Base-by-base conservation (phyloP, 2,888 invertebrate genomes). In the Heteromyza rotundicornis region DNA sequence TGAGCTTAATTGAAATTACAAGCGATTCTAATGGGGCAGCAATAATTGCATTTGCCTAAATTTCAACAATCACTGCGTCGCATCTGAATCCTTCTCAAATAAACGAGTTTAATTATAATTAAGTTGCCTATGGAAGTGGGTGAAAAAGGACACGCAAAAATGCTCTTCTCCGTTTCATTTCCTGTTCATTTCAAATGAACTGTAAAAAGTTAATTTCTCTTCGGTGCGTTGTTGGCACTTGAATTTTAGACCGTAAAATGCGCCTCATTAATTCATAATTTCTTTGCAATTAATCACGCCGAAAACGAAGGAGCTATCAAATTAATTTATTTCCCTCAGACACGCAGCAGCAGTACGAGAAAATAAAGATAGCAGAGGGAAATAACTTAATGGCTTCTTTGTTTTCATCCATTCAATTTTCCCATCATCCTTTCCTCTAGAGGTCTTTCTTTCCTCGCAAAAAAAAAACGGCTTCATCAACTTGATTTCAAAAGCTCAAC, bases 211-310 rank as follows among this genome's bases (percentile, higher is more conserved):
- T 19, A n/a, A 35, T 14, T 3, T 8, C 23, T 2, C 16, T 27
- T 19, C 27, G 16, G n/a, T n/a, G n/a, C n/a, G n/a, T n/a, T n/a
- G n/a, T n/a, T n/a, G 2, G 24, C 49, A 22, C 8, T 52, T 32
- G 3, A 16, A n/a, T n/a, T n/a, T n/a, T n/a, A n/a, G n/a, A 17
- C 16, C 40, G n/a, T 40, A 10, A 55, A 59, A 40, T 51, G 47
- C 23, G 56, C 63, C 35, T 57, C 63, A 63, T 63, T 63, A 63
- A 63, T 59, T 63, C 52, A 59, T 63, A 63, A 63, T 63, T 63
- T 62, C 62, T 62, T 51, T 47, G 50, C 55, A 59, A 62, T 62
- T 59, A 59, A 63, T 63, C 63, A 63, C 40, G 52, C 40, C 35
- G 20, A n/a, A n/a, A n/a, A 32, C 17, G 16, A 24, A 51, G 23